Evolutionary conservation across 2,113 vertebrate species (phyloP).

Genomic region (Phainopepla nitens): DNA sequence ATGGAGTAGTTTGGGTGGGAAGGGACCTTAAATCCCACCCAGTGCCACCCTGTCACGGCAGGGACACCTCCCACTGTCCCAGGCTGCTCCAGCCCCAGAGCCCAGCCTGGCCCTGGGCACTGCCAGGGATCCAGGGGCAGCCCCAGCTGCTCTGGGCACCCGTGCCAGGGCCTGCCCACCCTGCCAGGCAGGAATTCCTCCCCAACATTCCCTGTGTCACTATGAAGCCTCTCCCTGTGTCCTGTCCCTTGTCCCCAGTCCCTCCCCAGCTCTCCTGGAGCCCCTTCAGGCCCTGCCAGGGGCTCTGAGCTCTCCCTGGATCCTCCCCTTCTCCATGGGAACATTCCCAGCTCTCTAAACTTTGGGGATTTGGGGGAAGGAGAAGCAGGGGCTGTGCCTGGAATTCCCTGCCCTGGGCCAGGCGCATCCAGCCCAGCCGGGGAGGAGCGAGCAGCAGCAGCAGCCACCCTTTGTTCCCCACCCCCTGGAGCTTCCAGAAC

Average conservation of each 20-base stretch:
- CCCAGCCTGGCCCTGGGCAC: not conserved
- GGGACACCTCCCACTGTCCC: rapidly evolving
- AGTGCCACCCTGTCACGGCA: no score
- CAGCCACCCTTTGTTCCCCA: no score
- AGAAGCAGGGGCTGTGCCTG: not conserved
- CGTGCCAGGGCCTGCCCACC: not conserved
- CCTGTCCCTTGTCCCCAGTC: not conserved
- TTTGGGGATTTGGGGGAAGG: not conserved
- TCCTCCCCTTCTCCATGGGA: not conserved
- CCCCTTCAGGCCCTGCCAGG: not conserved
- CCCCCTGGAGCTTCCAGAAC: not conserved
- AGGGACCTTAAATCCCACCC: no score
- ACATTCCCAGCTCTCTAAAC: not conserved
- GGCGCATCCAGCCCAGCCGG: not conserved
- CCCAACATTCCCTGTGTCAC: not conserved
- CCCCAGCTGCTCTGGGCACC: not conserved
- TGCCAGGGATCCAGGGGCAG: not conserved
- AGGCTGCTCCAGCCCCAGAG: rapidly evolving
- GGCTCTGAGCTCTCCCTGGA: not conserved
- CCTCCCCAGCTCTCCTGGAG: not conserved
- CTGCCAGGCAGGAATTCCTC: no score
- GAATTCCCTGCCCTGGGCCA: not conserved
- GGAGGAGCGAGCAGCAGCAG: not conserved
- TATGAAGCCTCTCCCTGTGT: no score
- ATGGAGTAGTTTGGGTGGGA: not conserved